phyloP scores from a whole-genome alignment of 2,888 invertebrate genomes.

The Cheilosia variabilis region DNA sequence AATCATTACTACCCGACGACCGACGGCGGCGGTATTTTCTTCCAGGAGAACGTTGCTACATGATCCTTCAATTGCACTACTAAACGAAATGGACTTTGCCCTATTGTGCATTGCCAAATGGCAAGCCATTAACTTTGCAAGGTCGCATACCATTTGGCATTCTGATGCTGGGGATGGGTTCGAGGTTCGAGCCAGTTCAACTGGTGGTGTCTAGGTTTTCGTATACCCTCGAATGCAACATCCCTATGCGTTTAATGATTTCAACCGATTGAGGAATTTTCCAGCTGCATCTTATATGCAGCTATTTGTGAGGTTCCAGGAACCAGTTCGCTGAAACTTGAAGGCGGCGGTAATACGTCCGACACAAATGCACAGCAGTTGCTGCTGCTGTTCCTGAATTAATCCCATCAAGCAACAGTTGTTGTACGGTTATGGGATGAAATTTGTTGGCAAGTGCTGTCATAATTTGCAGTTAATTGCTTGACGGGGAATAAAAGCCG shows the following conservation, averaged over 20 bases:
- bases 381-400: neutral
- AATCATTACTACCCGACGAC: constrained; percentile 61
- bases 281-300: neutral
- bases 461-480: constrained; percentile 51
- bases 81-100: constrained; percentile 50
- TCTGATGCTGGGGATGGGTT: neutral
- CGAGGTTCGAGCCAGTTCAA: constrained; percentile 23
- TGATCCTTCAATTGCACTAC: constrained; percentile 45
- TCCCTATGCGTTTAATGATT: constrained; percentile 51
- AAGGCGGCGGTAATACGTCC: constrained; percentile 20
- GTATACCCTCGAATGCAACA: constrained; percentile 48
- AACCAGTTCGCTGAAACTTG: constrained; percentile 12
- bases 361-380: constrained; percentile 13
- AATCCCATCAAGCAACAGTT: constrained; percentile 55
- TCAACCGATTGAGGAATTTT: neutral
- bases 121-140: constrained; percentile 20
- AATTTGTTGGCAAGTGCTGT: constrained; percentile 43
- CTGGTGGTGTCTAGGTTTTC: constrained; percentile 65
- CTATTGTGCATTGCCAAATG: constrained; percentile 47
- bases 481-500: constrained; percentile 4
- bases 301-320: neutral
- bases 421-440: constrained; percentile 10
- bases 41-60: neutral
- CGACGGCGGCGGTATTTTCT: neutral
- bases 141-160: neutral